A percentile compares a stretch with the other conserved stretches of the same genome.
These are phyloP conservation scores for Epirrhoe tristata DNA, from an alignment of 2,888 invertebrate genomes.

Conservation along the genomic window DNA sequence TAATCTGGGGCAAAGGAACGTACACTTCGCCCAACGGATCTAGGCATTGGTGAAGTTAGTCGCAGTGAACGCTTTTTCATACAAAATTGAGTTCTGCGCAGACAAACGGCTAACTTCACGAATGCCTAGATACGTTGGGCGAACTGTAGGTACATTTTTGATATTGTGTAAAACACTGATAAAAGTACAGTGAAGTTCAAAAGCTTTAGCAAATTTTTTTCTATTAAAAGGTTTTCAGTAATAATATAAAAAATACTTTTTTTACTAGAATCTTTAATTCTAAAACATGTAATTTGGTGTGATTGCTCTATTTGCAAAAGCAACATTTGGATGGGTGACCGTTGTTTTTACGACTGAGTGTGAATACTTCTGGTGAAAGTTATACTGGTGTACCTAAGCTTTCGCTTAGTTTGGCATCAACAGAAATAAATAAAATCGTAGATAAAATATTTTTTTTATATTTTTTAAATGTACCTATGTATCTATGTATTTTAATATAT, in stretches of 20 bases:
- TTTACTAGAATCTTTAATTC: too few species aligned
- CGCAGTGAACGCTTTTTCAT: too few species aligned
- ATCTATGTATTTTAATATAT: too few species aligned
- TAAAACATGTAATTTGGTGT: too few species aligned
- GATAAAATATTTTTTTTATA: neutral
- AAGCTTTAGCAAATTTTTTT: neutral
- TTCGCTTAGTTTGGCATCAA: constrained; percentile 11
- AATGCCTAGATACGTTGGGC: too few species aligned
- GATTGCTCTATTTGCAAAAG: too few species aligned
- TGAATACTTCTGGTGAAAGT: constrained; percentile 19
- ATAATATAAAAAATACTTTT: neutral
- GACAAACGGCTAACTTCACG: too few species aligned
- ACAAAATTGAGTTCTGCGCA: too few species aligned
- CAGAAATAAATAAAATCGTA: neutral
- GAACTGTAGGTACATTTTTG: too few species aligned
- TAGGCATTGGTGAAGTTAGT: too few species aligned
- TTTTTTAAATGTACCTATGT: too few species aligned
- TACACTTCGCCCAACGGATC: too few species aligned
- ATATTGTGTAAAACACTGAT: neutral
- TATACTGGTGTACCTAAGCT: constrained; percentile 6
- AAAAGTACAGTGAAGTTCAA: neutral
- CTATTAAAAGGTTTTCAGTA: neutral
- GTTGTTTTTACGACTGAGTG: neutral
- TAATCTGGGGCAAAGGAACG: neutral
- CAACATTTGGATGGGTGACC: neutral